phyloP scores from a whole-genome alignment of 2,113 vertebrate genomes.

The Pogona vitticeps region DNA sequence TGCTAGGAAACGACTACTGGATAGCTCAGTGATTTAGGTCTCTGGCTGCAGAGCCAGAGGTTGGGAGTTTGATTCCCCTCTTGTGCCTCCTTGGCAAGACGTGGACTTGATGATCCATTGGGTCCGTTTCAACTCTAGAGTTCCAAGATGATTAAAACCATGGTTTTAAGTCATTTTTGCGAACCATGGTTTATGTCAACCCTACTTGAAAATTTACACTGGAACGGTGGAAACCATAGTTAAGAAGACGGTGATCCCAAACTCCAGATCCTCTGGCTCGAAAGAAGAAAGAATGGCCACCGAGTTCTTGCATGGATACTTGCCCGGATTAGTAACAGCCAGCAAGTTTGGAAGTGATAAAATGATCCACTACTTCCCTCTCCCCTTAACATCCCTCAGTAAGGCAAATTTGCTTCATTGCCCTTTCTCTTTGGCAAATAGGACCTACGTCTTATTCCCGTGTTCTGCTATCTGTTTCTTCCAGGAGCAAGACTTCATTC shows the following conservation, averaged over 20 bases:
- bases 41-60: not conserved
- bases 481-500: no score
- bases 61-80: no score
- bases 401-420: not conserved
- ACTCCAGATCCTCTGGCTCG: not conserved
- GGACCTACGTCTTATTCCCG: no score
- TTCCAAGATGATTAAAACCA: no score
- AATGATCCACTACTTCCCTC: not conserved
- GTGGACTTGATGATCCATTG: no score
- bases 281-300: not conserved
- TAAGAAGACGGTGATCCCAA: not conserved
- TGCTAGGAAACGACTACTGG: not conserved
- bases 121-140: no score
- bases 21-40: no score
- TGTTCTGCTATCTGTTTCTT: no score
- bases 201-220: not conserved
- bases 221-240: not conserved
- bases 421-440: no score
- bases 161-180: not conserved
- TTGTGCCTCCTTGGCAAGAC: no score
- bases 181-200: not conserved
- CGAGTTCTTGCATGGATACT: not conserved
- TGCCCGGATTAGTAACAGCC: not conserved
- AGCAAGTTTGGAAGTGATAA: not conserved
- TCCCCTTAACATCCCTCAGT: not conserved